These are phyloP conservation scores for Silvanus unidentatus DNA, from an alignment of 2,888 invertebrate genomes.

Conservation along the genomic window DNA sequence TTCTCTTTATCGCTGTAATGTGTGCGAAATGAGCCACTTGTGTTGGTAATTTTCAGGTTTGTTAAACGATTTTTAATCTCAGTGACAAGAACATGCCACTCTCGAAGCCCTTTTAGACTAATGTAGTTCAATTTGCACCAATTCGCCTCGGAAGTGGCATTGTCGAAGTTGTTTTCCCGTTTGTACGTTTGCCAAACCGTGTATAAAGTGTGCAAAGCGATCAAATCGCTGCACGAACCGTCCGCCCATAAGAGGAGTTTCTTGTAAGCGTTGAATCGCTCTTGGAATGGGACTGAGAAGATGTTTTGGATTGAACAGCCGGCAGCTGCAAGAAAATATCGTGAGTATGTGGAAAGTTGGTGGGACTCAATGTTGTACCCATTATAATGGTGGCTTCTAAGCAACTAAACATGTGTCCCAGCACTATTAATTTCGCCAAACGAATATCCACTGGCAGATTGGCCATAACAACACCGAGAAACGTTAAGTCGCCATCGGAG, in stretches of 20 bases:
- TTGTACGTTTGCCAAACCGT: constrained; percentile 58
- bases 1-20: constrained; percentile 50
- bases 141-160: constrained; percentile 20
- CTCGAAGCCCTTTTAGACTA: constrained; percentile 64
- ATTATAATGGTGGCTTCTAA: constrained; percentile 82
- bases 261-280: constrained; percentile 63
- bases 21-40: constrained; percentile 44
- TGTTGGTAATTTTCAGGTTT: constrained; percentile 54
- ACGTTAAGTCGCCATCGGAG: constrained; percentile 80
- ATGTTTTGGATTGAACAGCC: constrained; percentile 76
- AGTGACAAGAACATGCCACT: constrained; percentile 63
- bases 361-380: constrained; percentile 43
- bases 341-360: constrained; percentile 11
- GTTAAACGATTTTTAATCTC: constrained; percentile 64
- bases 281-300: constrained; percentile 68
- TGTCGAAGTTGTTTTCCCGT: constrained; percentile 27
- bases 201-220: constrained; percentile 76
- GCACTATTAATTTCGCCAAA: constrained; percentile 74
- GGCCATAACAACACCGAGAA: constrained; percentile 78
- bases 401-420: constrained; percentile 82
- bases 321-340: constrained; percentile 58
- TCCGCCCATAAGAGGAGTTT: constrained; percentile 77
- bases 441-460: constrained; percentile 76
- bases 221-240: constrained; percentile 76
- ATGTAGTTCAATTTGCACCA: constrained; percentile 71